A percentile compares a stretch with the other conserved stretches of the same genome.
Conservation (phyloP, 2,888 invertebrate species). For the Brenthis hecate region DNA sequence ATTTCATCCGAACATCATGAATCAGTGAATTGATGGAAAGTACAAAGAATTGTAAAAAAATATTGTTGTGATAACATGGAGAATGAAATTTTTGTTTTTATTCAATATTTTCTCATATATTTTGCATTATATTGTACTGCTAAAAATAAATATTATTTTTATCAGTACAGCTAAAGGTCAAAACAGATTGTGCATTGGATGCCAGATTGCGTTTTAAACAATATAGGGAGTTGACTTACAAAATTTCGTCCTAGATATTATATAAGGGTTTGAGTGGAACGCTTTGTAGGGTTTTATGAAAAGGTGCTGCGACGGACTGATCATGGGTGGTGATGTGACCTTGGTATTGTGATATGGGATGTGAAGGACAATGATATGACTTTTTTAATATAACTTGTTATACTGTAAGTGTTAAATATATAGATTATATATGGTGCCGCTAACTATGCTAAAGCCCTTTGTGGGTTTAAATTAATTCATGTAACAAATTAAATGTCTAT, state of each 20-base stretch:
- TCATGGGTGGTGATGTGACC: slow-evolving; percentile 57
- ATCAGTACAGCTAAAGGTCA: slow-evolving; percentile 18
- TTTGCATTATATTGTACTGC: slow-evolving; percentile 26
- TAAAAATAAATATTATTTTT: slow-evolving; percentile 18
- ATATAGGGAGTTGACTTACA: slow-evolving; percentile 49
- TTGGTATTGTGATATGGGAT: slow-evolving; percentile 69
- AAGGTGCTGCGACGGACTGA: slow-evolving; percentile 53
- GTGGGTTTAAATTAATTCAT: neutral
- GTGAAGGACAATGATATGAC: slow-evolving; percentile 53
- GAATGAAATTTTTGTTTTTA: slow-evolving; percentile 42
- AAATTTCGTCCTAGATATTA: slow-evolving; percentile 47
- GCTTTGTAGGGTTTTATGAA: slow-evolving; percentile 35
- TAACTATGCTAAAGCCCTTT: slow-evolving; percentile 7
- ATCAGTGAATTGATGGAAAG: slow-evolving; percentile 55
- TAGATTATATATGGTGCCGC: slow-evolving; percentile 45
- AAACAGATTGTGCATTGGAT: slow-evolving; percentile 38
- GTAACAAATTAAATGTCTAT: neutral
- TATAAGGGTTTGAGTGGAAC: slow-evolving; percentile 40
- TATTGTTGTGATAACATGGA: slow-evolving; percentile 52
- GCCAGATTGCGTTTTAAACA: slow-evolving; percentile 47
- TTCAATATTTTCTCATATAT: slow-evolving; percentile 14
- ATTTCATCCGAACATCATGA: slow-evolving; percentile 39
- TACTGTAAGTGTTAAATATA: slow-evolving; percentile 75
- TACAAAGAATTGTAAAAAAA: slow-evolving; percentile 53
- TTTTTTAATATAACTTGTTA: slow-evolving; percentile 67